Evolutionary conservation across 2,888 invertebrate species (phyloP).

Genomic region (Chloroclystis v-ata): DNA sequence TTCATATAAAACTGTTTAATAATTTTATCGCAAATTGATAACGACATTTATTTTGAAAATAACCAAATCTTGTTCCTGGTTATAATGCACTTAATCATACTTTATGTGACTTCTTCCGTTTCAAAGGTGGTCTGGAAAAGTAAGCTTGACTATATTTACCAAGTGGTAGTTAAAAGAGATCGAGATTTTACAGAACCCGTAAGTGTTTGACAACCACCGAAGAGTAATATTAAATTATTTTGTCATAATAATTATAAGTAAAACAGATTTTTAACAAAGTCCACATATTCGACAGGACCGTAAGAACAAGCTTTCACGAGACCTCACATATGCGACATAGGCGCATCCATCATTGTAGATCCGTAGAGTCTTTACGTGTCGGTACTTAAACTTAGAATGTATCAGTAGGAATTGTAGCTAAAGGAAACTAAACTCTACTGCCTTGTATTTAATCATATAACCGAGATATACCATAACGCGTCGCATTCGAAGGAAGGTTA

Average conservation of each 20-base stretch:
- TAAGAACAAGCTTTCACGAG: slow-evolving; percentile 46
- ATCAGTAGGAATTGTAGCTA: neutral
- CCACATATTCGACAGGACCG: slow-evolving; percentile 24
- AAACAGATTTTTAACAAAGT: slow-evolving; percentile 16
- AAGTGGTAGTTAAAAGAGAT: too few species aligned
- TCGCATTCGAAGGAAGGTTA: neutral
- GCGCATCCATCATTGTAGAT: slow-evolving; percentile 73
- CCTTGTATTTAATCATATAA: neutral
- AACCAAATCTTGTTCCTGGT: slow-evolving; percentile 31
- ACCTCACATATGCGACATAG: slow-evolving; percentile 54
- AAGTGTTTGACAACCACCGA: too few species aligned
- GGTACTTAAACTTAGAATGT: slow-evolving; percentile 32
- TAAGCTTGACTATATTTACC: neutral
- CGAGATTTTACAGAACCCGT: too few species aligned
- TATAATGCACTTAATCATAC: slow-evolving; percentile 13
- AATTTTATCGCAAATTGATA: slow-evolving; percentile 53
- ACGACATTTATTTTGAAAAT: slow-evolving; percentile 42
- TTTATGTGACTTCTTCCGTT: slow-evolving; percentile 5
- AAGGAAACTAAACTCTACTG: neutral
- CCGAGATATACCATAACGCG: neutral
- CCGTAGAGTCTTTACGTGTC: slow-evolving; percentile 59
- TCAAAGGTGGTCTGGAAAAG: neutral
- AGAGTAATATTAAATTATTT: too few species aligned
- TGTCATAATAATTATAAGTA: too few species aligned
- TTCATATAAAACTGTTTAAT: slow-evolving; percentile 44